Conservation (phyloP, 1,140 invertebrate species). For the Drosophila lacertosa region DNA sequence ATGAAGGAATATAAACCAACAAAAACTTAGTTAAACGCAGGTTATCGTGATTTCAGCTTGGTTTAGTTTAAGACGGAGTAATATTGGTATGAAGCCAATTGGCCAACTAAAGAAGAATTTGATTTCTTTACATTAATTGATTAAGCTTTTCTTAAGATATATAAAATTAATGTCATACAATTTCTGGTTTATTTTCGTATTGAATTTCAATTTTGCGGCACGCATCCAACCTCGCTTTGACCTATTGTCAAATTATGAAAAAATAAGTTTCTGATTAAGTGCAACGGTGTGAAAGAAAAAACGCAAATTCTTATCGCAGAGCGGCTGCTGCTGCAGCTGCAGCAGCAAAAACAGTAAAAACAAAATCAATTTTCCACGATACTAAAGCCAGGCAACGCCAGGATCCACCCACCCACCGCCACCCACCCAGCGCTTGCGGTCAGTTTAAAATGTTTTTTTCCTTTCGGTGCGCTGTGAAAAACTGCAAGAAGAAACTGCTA, state of each 20-base stretch:
- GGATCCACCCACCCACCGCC: background rate
- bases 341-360: slow-evolving; percentile 48
- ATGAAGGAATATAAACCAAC: no score
- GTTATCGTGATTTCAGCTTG: no score
- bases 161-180: no score
- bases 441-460: slow-evolving; percentile 57
- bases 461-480: slow-evolving; percentile 7
- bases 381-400: slow-evolving; percentile 13
- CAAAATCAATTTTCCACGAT: slow-evolving; percentile 68
- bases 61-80: no score
- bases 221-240: background rate
- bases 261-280: slow-evolving; percentile 52
- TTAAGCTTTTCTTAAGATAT: no score
- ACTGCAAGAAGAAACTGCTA: slow-evolving; percentile 24
- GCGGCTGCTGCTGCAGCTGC: slow-evolving; percentile 19
- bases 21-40: no score
- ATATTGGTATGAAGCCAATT: no score
- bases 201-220: background rate
- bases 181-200: background rate
- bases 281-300: slow-evolving; percentile 23
- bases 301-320: slow-evolving; percentile 69
- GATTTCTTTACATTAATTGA: no score
- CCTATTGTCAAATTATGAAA: slow-evolving; percentile 54
- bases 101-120: no score
- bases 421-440: slow-evolving; percentile 69